These are phyloP conservation scores for Thymelicus lineola DNA, from an alignment of 2,888 invertebrate genomes.

Conservation along the genomic window DNA sequence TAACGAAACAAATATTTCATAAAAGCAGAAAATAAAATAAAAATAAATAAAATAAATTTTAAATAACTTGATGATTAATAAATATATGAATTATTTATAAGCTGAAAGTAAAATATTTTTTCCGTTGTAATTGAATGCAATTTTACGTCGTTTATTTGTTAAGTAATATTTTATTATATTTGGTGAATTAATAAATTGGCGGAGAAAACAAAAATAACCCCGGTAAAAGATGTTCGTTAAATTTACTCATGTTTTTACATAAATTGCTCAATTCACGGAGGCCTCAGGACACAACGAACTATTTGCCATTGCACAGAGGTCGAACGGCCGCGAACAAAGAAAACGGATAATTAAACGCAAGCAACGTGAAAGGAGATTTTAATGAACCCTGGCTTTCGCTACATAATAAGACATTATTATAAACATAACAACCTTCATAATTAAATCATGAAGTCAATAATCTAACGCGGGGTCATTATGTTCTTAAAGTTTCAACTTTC, in stretches of 20 bases:
- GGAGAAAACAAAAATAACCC: background rate
- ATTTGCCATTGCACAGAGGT: constrained; percentile 65
- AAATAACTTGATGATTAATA: too few species aligned
- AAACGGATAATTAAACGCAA: constrained; percentile 82
- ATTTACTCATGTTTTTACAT: constrained; percentile 28
- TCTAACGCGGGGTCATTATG: constrained; percentile 24
- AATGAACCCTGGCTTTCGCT: constrained; percentile 76
- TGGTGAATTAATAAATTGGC: too few species aligned
- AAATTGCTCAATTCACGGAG: constrained; percentile 45
- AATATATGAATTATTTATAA: too few species aligned
- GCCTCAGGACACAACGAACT: constrained; percentile 56
- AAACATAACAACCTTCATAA: constrained; percentile 35
- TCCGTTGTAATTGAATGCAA: too few species aligned
- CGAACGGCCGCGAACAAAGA: constrained; percentile 73
- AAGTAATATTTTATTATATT: too few species aligned
- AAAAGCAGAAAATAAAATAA: too few species aligned
- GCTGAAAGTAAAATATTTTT: too few species aligned
- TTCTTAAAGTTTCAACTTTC: background rate
- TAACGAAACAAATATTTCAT: too few species aligned
- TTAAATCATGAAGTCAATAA: constrained; percentile 36
- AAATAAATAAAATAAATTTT: too few species aligned
- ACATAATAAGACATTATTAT: constrained; percentile 77
- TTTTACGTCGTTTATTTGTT: too few species aligned
- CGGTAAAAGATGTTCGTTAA: constrained; percentile 7
- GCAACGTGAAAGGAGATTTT: constrained; percentile 79